These are phyloP conservation scores for Harpagoxenus sublaevis DNA, from an alignment of 2,888 invertebrate genomes.

Conservation along the genomic window DNA sequence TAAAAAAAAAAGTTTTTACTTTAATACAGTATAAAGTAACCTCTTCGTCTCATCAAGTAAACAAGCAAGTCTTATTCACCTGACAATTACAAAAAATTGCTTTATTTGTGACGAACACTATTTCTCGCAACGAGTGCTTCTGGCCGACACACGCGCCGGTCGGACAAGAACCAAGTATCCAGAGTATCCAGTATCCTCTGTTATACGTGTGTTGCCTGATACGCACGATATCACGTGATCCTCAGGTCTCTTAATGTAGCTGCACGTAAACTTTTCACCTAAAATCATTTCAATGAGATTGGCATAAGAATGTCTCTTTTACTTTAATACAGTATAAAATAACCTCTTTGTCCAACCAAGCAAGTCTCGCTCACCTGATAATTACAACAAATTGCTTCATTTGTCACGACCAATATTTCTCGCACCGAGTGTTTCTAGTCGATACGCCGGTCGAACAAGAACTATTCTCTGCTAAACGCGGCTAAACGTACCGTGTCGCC, in stretches of 20 bases:
- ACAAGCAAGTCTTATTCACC: background rate
- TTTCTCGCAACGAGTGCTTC: background rate
- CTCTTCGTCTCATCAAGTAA: background rate
- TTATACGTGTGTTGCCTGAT: no score
- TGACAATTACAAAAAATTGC: background rate
- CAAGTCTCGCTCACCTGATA: background rate
- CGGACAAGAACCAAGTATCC: no score
- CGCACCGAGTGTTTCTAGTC: background rate
- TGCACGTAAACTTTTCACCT: background rate
- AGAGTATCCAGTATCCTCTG: no score
- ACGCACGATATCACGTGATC: no score
- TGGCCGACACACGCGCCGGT: no score
- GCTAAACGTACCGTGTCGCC: no score
- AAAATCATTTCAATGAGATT: constrained; percentile 7
- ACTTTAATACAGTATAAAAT: background rate
- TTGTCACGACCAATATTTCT: background rate
- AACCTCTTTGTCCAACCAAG: background rate
- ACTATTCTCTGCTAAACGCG: no score
- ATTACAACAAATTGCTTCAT: background rate
- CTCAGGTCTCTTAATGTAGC: no score
- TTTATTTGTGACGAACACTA: background rate
- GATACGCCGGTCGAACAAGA: no score
- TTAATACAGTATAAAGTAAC: background rate
- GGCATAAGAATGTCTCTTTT: background rate
- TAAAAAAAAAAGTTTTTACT: background rate